Base-by-base conservation (phyloP, 2,797 vertebrate genomes). In the Strix occidentalis region DNA sequence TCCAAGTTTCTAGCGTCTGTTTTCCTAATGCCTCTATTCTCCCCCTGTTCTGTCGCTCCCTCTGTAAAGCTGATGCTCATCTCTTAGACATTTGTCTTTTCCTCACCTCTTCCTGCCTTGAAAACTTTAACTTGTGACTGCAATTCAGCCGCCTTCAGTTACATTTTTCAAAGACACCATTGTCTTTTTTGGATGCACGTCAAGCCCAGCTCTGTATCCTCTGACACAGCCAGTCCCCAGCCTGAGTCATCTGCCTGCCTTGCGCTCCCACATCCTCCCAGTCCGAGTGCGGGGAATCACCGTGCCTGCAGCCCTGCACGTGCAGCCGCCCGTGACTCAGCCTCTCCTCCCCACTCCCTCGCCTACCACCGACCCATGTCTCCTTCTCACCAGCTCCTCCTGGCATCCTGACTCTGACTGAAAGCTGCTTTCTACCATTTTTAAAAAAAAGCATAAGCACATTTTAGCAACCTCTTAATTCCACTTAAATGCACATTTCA, bases 221-320 rank as follows among this genome's bases (percentile, higher is more conserved):
- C 35, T 90, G 86, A 89, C 77, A 86, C 51, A 93, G 68, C 74
- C 88, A 64, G 64, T 72, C 83, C 79, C 70, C 64, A 86, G 60
- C 70, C 70, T 90, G 94, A 96, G 68, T 95, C 93, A 95, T 23
- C 83, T n/a, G 83, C 93, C 84, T 92, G 77, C 90, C 93, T 54
- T 65, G 76, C 33, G 70, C 93, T 90, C 83, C 80, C 85, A 76
- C 93, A 80, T 50, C 84, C 87, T 87, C 87, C 61, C 48, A 19
- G 25, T 37, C 20, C 4, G 4, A 54, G 71, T 10, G 37, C 48
- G 0, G 20, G 82, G 70, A 87, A 87, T 61, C 0, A 0, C 46
- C 0, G 0, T 26, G 64, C 54, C n/a, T n/a, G 65, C 31, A 79
- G 84, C 35, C 71, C 35, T 6, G 7, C 2, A 1, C 58, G 7